Base-by-base conservation (phyloP, 2,888 invertebrate genomes). In the Aspidiotus rigidus region DNA sequence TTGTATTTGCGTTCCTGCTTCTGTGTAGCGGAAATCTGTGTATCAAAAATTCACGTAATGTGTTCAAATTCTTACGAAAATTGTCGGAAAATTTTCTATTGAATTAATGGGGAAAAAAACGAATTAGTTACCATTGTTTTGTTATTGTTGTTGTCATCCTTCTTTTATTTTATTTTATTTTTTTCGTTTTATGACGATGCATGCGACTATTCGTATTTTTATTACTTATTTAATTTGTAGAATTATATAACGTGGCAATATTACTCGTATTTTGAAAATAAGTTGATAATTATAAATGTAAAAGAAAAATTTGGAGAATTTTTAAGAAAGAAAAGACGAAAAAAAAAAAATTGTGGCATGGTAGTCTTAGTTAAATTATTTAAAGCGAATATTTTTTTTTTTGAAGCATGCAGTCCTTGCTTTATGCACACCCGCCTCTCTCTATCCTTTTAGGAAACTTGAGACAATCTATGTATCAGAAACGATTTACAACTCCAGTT, bases 381-480 rank as follows among this genome's bases (percentile, higher is more conserved):
- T 67, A 67, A 60, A 67, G 63, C 63, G n/a, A 28, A 28, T 28
- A 28, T 28, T 28, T 28, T 28, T 63, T 42, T 42, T 67, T 67
- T 15, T 42, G 39, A 62, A 69, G 69, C 69, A 69, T 69, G 69
- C 69, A 63, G 62, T 69, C 57, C 62, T 69, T 39, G 69, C 69
- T 69, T 69, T 69, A 69, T 69, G 63, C 69, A 69, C 63, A 62
- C 62, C 69, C 69, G 55, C 63, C 69, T 69, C 62, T 69, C 62
- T 69, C 62, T 69, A 69, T 69, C 57, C 69, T 62, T 62, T 69
- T 69, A 69, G 69, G 69, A 49, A 69, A 61, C 62, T 69, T 69
- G 69, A 69, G 63, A 42, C 62, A 62, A 56, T 56, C 69, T 62
- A 57, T 63, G 69, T 69, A 62, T 69, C 69, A 62, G 57, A 62